Conservation (phyloP, 2,888 invertebrate genomes). For the Hirudinaria manillensis region DNA sequence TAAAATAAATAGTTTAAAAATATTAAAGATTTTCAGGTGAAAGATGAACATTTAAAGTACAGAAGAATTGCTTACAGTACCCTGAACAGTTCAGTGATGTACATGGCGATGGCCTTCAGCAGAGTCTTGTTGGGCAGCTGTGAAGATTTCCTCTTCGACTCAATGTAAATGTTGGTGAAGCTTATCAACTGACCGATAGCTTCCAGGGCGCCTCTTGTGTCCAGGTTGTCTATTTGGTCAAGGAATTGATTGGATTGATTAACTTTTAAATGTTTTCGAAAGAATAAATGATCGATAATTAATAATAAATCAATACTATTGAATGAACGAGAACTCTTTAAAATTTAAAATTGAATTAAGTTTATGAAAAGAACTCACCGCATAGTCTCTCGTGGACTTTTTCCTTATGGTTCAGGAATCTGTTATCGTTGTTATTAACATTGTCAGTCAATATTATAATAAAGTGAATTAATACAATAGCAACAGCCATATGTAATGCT, state of each 20-base stretch:
- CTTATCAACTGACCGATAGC: constrained; percentile 76
- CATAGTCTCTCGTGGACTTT: neutral
- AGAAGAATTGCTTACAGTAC: constrained; percentile 39
- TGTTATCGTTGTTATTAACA: neutral
- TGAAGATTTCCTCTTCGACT: constrained; percentile 57
- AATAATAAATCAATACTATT: no score
- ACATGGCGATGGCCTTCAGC: constrained; percentile 69
- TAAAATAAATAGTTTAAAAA: no score
- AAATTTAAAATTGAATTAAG: no score
- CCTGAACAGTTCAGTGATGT: constrained; percentile 65
- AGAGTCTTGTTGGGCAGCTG: constrained; percentile 64
- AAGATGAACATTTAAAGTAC: no score
- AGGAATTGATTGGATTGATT: no score
- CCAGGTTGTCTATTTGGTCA: constrained; percentile 68
- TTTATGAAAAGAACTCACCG: neutral
- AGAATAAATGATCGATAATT: no score
- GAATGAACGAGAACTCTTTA: no score
- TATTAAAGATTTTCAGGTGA: no score
- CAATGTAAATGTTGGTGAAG: constrained; percentile 77
- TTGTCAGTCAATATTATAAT: no score
- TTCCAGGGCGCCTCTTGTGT: constrained; percentile 82
- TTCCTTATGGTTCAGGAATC: neutral
- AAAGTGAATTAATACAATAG: no score
- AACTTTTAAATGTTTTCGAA: no score
- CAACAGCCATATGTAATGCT: no score